These are phyloP conservation scores for Campylomormyrus tamandua DNA, from an alignment of 2,113 vertebrate species.

Conservation along the genomic window DNA sequence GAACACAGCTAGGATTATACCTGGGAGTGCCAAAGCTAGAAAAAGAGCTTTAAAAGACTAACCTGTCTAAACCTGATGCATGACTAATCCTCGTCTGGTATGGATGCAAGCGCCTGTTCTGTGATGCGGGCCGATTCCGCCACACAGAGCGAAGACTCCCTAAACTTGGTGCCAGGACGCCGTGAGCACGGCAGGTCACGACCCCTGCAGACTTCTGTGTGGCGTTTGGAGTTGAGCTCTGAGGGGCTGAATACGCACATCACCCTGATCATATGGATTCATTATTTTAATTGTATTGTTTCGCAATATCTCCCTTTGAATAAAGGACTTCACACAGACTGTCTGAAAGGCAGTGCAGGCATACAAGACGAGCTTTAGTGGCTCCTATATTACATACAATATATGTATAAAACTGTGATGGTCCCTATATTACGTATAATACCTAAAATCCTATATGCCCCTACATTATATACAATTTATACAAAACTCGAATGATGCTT, in stretches of 20 bases:
- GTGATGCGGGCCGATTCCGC: background rate
- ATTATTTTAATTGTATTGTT: background rate
- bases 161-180: background rate
- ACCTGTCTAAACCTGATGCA: background rate
- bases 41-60: background rate
- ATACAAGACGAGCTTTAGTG: background rate
- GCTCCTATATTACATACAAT: background rate
- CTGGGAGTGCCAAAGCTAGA: too few relatives aligned
- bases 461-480: background rate
- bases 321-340: background rate
- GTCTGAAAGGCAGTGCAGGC: background rate
- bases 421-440: background rate
- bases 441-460: background rate
- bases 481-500: background rate
- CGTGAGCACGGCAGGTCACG: background rate
- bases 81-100: background rate
- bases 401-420: background rate
- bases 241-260: background rate
- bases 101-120: background rate
- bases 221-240: background rate
- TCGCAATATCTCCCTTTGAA: background rate
- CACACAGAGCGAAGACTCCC: background rate
- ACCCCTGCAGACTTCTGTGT: background rate
- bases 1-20: background rate
- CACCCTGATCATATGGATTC: background rate